A percentile compares a stretch with the other conserved stretches of the same genome.
Evolutionary conservation across 2,113 vertebrate genomes (phyloP).

Genomic region (Motacilla alba): DNA sequence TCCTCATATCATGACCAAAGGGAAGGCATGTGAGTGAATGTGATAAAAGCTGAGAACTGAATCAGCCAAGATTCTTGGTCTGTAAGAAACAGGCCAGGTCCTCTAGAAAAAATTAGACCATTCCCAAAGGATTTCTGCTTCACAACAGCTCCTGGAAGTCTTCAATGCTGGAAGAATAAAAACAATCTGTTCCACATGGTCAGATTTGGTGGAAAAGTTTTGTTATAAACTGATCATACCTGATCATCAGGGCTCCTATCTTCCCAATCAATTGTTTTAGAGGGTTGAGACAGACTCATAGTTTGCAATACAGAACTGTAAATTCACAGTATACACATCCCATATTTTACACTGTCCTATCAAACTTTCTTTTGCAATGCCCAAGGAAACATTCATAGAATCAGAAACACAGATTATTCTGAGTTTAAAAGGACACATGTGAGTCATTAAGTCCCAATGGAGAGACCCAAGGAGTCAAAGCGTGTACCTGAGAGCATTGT

Average conservation of each 20-base stretch:
- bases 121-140: background rate
- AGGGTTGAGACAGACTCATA: background rate
- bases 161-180: background rate
- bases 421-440: background rate
- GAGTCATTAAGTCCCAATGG: background rate
- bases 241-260: background rate
- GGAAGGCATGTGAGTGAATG: background rate
- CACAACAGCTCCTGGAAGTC: background rate
- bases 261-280: background rate
- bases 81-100: fast-evolving
- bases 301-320: background rate
- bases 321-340: background rate
- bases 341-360: background rate
- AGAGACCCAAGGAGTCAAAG: background rate
- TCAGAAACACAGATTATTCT: background rate
- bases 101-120: background rate
- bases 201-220: background rate
- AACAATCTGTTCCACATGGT: background rate
- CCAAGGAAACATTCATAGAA: background rate
- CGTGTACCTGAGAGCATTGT: background rate
- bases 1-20: background rate
- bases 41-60: background rate
- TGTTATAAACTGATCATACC: background rate
- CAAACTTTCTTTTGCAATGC: background rate
- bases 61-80: background rate